A percentile compares a stretch with the other conserved stretches of the same genome.
These are phyloP conservation scores for Catostylus mosaicus DNA, from an alignment of 30 jellyfish, hydroid and myxozoan species.

Conservation along the genomic window DNA sequence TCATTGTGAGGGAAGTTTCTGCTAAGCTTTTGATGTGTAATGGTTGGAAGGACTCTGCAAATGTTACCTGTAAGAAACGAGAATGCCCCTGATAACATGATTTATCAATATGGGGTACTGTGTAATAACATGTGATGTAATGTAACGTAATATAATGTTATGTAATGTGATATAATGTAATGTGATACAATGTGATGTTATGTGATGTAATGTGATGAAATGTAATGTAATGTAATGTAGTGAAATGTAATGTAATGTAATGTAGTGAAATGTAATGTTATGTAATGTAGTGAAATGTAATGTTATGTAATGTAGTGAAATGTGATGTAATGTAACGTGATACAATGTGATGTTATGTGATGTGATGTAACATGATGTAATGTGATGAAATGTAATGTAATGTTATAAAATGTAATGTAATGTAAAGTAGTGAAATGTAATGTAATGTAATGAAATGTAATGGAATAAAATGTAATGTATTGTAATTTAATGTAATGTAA, in stretches of 20 bases:
- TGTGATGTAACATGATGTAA: neutral
- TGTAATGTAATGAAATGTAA: neutral
- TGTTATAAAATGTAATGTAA: too few relatives aligned
- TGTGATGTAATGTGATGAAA: neutral
- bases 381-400: neutral
- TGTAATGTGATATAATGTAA: neutral
- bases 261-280: too few relatives aligned
- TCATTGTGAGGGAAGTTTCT: constrained; percentile 83
- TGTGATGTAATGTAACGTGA: neutral
- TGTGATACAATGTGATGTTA: neutral
- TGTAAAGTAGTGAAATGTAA: neutral
- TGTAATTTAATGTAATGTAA: neutral
- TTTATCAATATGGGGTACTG: neutral
- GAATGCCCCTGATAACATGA: neutral
- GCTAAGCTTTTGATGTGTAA: constrained; percentile 41
- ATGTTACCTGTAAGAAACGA: constrained; percentile 62
- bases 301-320: neutral
- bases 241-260: neutral
- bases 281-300: neutral
- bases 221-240: neutral
- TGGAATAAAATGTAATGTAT: too few relatives aligned
- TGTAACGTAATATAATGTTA: neutral
- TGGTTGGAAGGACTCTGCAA: constrained; percentile 78
- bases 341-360: neutral
- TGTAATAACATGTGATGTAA: neutral